These are phyloP conservation scores for Beroe forskalii DNA, from an alignment of 37 sponge, comb jelly and placozoan genomes.

Conservation along the genomic window DNA sequence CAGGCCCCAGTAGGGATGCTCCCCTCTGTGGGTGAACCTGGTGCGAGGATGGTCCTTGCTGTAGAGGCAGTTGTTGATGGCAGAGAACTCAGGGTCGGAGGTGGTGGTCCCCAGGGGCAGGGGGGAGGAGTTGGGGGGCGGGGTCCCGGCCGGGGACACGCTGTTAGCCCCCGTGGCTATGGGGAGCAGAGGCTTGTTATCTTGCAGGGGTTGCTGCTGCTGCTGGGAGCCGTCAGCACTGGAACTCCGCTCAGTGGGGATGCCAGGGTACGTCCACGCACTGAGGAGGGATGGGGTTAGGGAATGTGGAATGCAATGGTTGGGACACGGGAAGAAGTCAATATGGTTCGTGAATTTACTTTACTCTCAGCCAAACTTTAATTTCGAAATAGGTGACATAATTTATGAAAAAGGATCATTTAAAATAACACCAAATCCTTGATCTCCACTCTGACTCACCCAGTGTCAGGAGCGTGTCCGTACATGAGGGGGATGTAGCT, in stretches of 20 bases:
- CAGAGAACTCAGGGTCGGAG: background rate
- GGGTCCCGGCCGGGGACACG: slow-evolving; percentile 34
- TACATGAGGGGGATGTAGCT: slow-evolving; percentile 63
- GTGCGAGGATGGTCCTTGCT: slow-evolving; percentile 64
- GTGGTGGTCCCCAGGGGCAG: background rate
- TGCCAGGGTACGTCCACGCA: slow-evolving; percentile 57
- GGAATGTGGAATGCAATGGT: too few species aligned
- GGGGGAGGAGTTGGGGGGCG: slow-evolving; percentile 32
- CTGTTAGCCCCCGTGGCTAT: background rate
- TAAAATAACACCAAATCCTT: too few species aligned
- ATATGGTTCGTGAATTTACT: too few species aligned
- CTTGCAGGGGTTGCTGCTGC: background rate
- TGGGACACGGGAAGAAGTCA: too few species aligned
- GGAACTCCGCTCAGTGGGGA: background rate
- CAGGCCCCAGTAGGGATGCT: slow-evolving; percentile 63
- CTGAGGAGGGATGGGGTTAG: background rate
- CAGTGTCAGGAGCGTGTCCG: slow-evolving; percentile 49
- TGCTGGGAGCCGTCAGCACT: background rate
- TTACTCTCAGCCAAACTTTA: too few species aligned
- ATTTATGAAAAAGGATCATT: too few species aligned
- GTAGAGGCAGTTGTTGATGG: slow-evolving; percentile 57
- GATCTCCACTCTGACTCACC: too few species aligned
- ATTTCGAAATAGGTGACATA: too few species aligned
- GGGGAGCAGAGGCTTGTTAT: slow-evolving; percentile 33
- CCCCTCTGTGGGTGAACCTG: slow-evolving; percentile 42